Percentiles rank a stretch among this genome's conserved stretches.
Conservation (phyloP, 1,140 invertebrate genomes). For the Aculops lycopersici region DNA sequence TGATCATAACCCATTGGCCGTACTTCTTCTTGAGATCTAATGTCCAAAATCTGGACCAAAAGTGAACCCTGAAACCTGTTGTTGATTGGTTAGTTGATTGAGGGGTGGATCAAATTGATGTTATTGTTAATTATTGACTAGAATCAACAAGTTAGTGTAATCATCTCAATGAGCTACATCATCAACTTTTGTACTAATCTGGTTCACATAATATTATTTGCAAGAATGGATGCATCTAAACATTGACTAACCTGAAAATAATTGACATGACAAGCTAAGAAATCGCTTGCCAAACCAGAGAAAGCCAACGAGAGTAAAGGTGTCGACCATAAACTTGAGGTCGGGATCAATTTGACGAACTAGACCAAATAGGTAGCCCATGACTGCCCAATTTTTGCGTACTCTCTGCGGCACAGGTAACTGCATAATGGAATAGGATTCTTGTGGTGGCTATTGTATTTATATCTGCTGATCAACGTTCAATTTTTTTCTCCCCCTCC, state of each 20-base stretch:
- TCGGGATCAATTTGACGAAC: slow-evolving; percentile 8
- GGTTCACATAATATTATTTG: no score
- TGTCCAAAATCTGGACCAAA: slow-evolving; percentile 6
- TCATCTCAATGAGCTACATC: no score
- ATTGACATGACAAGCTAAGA: not conserved
- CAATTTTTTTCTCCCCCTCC: not conserved
- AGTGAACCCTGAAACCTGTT: slow-evolving; percentile 5
- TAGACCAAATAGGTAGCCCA: slow-evolving; percentile 9
- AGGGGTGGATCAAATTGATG: no score
- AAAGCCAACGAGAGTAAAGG: slow-evolving; percentile 7
- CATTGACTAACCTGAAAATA: not conserved
- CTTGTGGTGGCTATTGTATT: not conserved
- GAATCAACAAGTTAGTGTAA: no score
- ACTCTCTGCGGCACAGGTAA: not conserved
- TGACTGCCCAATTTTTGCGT: slow-evolving; percentile 5
- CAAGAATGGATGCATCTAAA: no score
- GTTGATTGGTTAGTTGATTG: no score
- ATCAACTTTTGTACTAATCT: no score
- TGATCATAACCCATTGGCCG: slow-evolving; percentile 8
- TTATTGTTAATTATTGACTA: no score
- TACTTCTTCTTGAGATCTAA: slow-evolving; percentile 6
- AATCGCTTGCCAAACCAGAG: slow-evolving; percentile 1
- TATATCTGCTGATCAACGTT: not conserved
- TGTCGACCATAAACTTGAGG: slow-evolving; percentile 7
- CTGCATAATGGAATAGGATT: not conserved